phyloP scores from a whole-genome alignment of 2,113 vertebrate species.

The Grammomys surdaster region DNA sequence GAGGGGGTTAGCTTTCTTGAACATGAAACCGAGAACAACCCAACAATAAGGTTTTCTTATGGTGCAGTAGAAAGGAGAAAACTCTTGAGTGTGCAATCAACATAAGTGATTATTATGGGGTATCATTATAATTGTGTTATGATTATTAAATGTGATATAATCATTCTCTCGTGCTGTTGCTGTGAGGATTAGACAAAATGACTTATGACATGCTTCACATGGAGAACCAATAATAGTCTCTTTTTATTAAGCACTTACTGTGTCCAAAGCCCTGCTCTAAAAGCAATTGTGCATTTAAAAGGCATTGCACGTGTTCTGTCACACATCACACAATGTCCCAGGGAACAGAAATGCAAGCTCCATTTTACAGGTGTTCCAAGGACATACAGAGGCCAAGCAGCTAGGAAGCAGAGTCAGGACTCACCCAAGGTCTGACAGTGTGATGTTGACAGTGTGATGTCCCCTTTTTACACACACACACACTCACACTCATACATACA shows the following conservation, averaged over 20 bases:
- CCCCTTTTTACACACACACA: background rate
- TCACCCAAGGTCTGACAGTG: background rate
- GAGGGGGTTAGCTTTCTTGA: background rate
- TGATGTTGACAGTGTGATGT: background rate
- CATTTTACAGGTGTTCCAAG: background rate
- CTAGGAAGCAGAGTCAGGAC: background rate
- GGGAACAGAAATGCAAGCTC: background rate
- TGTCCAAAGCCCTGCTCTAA: background rate
- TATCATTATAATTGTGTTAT: background rate
- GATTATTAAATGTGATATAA: conserved; percentile 13
- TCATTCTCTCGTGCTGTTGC: conserved; percentile 3
- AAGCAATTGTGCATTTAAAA: background rate
- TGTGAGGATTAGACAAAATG: conserved; percentile 29
- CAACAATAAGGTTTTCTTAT: background rate
- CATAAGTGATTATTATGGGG: conserved; percentile 11
- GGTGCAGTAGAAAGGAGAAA: background rate
- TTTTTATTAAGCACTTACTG: conserved; percentile 14
- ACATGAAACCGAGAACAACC: background rate
- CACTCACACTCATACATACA: background rate
- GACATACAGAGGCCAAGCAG: background rate
- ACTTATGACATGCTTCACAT: background rate
- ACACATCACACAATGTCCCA: background rate
- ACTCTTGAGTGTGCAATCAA: background rate
- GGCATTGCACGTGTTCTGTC: background rate
- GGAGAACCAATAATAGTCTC: conserved; percentile 3